Evolutionary conservation across 2,797 vertebrate genomes (phyloP).

Genomic region (Aselliscus stoliczkanus): DNA sequence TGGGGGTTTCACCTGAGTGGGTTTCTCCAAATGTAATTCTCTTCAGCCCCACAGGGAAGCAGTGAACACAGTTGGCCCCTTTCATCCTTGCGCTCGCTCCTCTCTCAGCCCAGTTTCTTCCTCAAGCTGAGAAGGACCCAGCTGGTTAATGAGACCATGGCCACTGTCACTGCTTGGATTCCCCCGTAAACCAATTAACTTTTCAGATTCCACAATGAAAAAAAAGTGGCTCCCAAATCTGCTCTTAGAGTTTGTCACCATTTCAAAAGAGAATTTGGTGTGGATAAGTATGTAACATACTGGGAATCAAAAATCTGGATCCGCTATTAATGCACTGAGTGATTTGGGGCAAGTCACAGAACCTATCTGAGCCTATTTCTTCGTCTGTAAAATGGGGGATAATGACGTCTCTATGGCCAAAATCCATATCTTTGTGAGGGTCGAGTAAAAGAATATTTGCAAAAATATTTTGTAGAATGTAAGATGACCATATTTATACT

Average conservation of each 20-base stretch:
- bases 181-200: background rate
- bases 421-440: background rate
- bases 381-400: background rate
- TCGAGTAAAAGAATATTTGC: background rate
- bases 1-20: background rate
- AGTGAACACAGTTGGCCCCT: background rate
- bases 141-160: background rate
- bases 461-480: background rate
- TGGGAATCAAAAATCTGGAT: background rate
- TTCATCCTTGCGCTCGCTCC: background rate
- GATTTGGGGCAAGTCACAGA: background rate
- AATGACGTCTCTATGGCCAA: background rate
- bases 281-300: background rate
- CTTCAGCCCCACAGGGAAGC: fast-evolving
- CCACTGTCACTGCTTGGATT: background rate
- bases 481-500: background rate
- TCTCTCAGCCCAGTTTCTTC: background rate
- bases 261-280: background rate
- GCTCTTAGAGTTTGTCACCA: background rate
- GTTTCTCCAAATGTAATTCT: background rate
- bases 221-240: background rate
- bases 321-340: background rate
- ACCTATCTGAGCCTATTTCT: background rate
- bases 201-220: background rate
- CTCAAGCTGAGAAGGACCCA: background rate